phyloP scores from a whole-genome alignment of 2,113 vertebrate genomes.

The Kryptolebias marmoratus region DNA sequence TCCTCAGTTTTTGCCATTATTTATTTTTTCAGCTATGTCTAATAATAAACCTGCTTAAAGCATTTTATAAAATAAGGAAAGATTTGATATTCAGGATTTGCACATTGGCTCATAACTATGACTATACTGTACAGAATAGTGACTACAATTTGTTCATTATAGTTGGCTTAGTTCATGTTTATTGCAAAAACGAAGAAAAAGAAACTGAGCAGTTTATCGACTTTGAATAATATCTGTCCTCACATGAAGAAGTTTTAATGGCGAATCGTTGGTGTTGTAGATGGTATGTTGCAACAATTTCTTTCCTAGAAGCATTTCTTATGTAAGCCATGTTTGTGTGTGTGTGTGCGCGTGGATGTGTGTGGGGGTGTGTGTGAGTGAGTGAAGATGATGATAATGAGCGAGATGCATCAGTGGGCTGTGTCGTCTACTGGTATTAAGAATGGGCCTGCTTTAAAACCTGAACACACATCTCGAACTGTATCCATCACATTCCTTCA shows the following conservation, averaged over 20 bases:
- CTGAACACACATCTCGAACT: constrained; percentile 39
- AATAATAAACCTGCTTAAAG: not conserved
- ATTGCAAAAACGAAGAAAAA: not conserved
- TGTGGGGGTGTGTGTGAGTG: constrained; percentile 59
- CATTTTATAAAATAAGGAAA: not conserved
- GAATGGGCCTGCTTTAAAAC: constrained; percentile 60
- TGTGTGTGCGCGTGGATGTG: constrained; percentile 54
- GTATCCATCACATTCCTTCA: constrained; percentile 68
- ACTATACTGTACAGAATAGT: no score
- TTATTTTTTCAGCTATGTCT: not conserved
- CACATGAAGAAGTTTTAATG: not conserved
- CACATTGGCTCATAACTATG: not conserved
- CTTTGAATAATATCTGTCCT: not conserved
- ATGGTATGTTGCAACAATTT: not conserved
- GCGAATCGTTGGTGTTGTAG: not conserved
- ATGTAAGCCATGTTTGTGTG: constrained; percentile 64
- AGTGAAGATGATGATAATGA: constrained; percentile 86
- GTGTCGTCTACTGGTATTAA: constrained; percentile 85
- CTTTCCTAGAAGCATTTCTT: constrained; percentile 17
- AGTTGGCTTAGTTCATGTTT: not conserved
- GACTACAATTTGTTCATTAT: not conserved
- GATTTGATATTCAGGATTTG: not conserved
- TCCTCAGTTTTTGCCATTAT: not conserved
- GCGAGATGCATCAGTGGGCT: constrained; percentile 88
- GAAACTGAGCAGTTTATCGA: not conserved